Conservation (phyloP, 2,888 invertebrate genomes). For the Platycheirus albimanus region DNA sequence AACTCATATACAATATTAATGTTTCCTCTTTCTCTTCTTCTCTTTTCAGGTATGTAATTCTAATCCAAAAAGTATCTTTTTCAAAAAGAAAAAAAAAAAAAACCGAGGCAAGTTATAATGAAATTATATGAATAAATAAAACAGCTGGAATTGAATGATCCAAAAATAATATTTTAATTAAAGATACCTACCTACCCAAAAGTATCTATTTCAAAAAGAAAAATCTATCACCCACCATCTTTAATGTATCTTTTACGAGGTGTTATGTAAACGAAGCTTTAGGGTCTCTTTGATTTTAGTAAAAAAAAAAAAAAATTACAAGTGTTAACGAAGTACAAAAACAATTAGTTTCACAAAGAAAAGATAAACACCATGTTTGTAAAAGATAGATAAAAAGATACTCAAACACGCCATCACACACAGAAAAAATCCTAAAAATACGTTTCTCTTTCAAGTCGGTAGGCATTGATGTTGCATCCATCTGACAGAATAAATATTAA, state of each 20-base stretch:
- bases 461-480: constrained; percentile 57
- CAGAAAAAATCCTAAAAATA: not conserved
- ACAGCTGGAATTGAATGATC: constrained; percentile 23
- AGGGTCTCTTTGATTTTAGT: not conserved
- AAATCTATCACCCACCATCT: constrained; percentile 4
- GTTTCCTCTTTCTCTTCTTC: constrained; percentile 19
- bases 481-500: constrained; percentile 26
- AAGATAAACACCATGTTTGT: constrained; percentile 28
- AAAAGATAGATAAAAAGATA: constrained; percentile 45
- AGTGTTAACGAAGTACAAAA: constrained; percentile 13
- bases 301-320: not conserved
- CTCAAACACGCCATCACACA: constrained; percentile 20
- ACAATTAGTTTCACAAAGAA: constrained; percentile 14
- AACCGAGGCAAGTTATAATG: constrained; percentile 31
- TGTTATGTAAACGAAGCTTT: not conserved
- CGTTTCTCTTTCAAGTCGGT: constrained; percentile 30
- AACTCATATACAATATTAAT: constrained; percentile 13
- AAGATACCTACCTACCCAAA: too few relatives aligned
- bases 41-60: constrained; percentile 57
- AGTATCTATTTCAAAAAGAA: not conserved
- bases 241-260: not conserved
- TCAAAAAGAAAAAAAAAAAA: not conserved
- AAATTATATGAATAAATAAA: constrained; percentile 42
- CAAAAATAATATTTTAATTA: constrained; percentile 33
- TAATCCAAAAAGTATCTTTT: constrained; percentile 20